Evolutionary conservation across 2,113 vertebrate genomes (phyloP), one percentile per base, ranked within the genome.

Genomic region (Zosterops hypoxanthus): DNA sequence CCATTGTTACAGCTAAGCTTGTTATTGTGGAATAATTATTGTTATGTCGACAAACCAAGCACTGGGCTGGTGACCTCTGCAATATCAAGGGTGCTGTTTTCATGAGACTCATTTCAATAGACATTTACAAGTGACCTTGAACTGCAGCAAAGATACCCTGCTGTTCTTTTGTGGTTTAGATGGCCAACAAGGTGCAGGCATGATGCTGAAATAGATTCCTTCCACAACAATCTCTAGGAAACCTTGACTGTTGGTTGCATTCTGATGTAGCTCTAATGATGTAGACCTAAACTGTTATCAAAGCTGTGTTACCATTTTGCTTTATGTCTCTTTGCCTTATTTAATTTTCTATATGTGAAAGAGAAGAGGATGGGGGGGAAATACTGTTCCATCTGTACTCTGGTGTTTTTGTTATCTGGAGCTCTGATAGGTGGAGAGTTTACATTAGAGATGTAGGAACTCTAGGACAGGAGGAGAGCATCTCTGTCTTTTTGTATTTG

Each of bases 141-240:
- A 80, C 57, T 81, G 56, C 46, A 90, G 50, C n/a, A 75, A 76
- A 86, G 76, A 21, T 12, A 63, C 6, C 82, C 85, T 66, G 64
- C 64, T 93, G 89, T 90, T 94, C 93, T 92, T 95, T 85, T 72
- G 47, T 68, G 73, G 4, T 82, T 91, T 60, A 78, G 69, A 42
- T 44, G 41, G 61, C 49, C 71, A 44, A 28, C 29, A 6, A 34
- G 29, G n/a, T 52, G 12, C 4, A 8, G 34, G 49, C 23, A 12
- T 14, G 49, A 72, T 72, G 49, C 63, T 83, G 71, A 81, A 91
- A 85, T n/a, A 44, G 61, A 66, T 56, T 85, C 52, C 17, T 93
- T 86, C n/a, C 22, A 42, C 36, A 71, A 1, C 5, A 55, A 50
- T 66, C n/a, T 71, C 78, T 50, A 29, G 24, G 21, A 82, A 88